These are phyloP conservation scores for Drosophila prolongata DNA, from an alignment of 2,888 invertebrate species.

Conservation along the genomic window DNA sequence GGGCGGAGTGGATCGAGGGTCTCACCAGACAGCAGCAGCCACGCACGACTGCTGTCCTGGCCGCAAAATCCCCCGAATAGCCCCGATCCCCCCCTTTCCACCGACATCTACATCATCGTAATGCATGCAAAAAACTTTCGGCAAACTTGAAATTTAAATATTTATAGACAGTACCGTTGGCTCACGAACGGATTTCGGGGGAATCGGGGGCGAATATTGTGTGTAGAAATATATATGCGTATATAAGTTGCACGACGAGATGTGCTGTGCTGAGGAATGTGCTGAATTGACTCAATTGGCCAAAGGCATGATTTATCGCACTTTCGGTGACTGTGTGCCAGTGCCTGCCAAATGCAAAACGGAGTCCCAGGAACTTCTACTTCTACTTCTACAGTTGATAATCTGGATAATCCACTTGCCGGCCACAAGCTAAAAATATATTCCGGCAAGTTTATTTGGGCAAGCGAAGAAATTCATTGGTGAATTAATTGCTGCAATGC, in stretches of 20 bases:
- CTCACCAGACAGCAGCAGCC: constrained; percentile 41
- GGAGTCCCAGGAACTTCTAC: constrained; percentile 8
- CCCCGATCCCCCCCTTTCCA: background rate
- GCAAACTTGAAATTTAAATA: constrained; percentile 80
- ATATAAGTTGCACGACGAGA: constrained; percentile 7
- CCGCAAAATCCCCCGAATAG: constrained; percentile 30
- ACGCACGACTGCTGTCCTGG: constrained; percentile 50
- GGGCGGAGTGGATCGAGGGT: background rate
- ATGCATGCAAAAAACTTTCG: constrained; percentile 80
- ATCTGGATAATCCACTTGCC: constrained; percentile 41
- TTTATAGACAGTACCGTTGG: constrained; percentile 79
- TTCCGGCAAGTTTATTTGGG: constrained; percentile 29
- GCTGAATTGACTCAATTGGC: constrained; percentile 83
- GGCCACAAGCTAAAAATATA: constrained; percentile 35
- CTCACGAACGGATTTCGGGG: constrained; percentile 22
- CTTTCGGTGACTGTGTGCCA: constrained; percentile 21
- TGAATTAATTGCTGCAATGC: constrained; percentile 31
- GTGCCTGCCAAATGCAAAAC: constrained; percentile 35
- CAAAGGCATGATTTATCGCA: constrained; percentile 83
- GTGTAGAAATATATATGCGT: constrained; percentile 40
- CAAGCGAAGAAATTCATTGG: constrained; percentile 15
- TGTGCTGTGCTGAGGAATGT: constrained; percentile 56
- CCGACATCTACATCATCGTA: constrained; percentile 51
- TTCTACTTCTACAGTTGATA: constrained; percentile 31
- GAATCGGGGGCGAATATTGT: constrained; percentile 30